Evolutionary conservation across 2,888 invertebrate genomes (phyloP).

Genomic region (Dryococelus australis): DNA sequence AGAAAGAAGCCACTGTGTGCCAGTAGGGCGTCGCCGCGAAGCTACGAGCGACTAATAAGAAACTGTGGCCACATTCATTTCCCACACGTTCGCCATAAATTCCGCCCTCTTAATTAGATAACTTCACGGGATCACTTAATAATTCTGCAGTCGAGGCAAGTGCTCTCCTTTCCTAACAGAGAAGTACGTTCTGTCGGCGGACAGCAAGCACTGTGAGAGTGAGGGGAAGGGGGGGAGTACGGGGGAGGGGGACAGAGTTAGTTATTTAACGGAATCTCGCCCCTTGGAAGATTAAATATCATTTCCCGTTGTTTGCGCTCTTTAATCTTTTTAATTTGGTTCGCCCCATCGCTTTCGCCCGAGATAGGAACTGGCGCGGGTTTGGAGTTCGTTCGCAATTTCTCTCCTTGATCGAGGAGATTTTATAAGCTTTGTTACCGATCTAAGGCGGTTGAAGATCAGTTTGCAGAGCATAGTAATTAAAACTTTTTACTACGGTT

Average conservation of each 20-base stretch:
- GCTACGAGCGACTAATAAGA: slow-evolving; percentile 11
- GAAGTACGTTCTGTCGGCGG: neutral
- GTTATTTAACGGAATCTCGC: neutral
- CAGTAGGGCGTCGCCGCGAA: neutral
- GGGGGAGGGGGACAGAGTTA: neutral
- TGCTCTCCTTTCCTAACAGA: neutral
- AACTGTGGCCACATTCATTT: neutral
- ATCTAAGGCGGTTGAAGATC: too few species aligned
- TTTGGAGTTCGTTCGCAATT: too few species aligned
- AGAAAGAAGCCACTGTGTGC: neutral
- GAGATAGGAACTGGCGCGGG: neutral
- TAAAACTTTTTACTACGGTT: too few species aligned
- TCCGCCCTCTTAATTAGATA: slow-evolving; percentile 16
- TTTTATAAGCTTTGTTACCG: too few species aligned
- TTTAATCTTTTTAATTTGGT: neutral
- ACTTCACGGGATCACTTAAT: neutral
- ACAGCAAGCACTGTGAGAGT: neutral
- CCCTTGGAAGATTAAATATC: neutral
- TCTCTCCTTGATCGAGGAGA: too few species aligned
- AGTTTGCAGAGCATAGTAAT: too few species aligned
- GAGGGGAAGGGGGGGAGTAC: neutral
- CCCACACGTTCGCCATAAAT: neutral
- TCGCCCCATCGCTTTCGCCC: neutral
- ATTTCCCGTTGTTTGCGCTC: neutral
- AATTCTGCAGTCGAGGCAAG: neutral